Conservation (phyloP, 1,140 invertebrate species). For the Parasteatoda tepidariorum region DNA sequence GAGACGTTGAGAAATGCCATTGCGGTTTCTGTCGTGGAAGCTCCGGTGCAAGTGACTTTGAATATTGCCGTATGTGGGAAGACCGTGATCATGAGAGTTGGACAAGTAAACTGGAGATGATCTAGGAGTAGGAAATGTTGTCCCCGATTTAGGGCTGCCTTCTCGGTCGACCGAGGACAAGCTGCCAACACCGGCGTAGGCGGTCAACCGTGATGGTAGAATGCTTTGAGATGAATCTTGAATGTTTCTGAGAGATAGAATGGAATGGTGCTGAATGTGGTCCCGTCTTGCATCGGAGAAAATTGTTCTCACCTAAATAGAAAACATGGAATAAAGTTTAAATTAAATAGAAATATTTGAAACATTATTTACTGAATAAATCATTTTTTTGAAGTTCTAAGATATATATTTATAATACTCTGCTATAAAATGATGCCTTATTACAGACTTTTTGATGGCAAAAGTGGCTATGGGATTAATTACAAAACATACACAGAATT, state of each 20-base stretch:
- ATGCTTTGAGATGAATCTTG: slow-evolving; percentile 30
- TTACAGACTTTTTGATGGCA: no score
- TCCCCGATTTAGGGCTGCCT: slow-evolving; percentile 1
- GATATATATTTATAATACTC: no score
- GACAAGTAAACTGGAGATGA: slow-evolving; percentile 37
- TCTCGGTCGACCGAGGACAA: slow-evolving; percentile 14
- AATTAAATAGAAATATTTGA: not conserved
- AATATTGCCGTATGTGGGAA: slow-evolving; percentile 36
- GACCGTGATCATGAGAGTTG: slow-evolving; percentile 34
- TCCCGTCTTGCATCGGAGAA: slow-evolving; percentile 29
- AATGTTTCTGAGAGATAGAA: slow-evolving; percentile 44
- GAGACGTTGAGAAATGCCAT: slow-evolving; percentile 3
- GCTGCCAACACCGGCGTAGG: slow-evolving; percentile 13
- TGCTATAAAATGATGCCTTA: no score
- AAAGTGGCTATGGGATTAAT: no score
- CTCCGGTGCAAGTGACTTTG: slow-evolving; percentile 53
- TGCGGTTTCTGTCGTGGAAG: slow-evolving; percentile 49
- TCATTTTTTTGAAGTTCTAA: no score
- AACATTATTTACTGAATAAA: not conserved
- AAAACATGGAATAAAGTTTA: not conserved
- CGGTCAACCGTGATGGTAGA: slow-evolving; percentile 26
- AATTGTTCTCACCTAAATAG: slow-evolving; percentile 26
- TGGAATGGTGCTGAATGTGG: slow-evolving; percentile 54
- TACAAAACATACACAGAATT: no score
- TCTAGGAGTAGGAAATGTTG: slow-evolving; percentile 30